phyloP scores from a whole-genome alignment of 2,888 invertebrate species.

The Plutella xylostella region DNA sequence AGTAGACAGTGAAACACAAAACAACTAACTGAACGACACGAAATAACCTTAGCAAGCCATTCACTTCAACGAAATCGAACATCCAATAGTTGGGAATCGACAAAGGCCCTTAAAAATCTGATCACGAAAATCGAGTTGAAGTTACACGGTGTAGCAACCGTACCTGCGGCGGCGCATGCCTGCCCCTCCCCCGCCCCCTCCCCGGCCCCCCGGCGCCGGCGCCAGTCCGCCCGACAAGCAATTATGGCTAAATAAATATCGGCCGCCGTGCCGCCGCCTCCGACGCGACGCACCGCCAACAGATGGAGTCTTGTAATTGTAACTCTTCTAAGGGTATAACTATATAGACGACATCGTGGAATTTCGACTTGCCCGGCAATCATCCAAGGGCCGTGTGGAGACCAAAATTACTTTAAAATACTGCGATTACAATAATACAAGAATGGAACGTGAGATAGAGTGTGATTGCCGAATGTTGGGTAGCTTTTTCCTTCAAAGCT shows the following conservation, averaged over 20 bases:
- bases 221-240: constrained; percentile 66
- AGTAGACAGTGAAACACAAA: too few relatives aligned
- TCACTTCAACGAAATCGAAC: too few relatives aligned
- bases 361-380: constrained; percentile 22
- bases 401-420: constrained; percentile 39
- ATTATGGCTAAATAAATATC: constrained; percentile 70
- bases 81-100: neutral
- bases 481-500: neutral
- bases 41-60: too few relatives aligned
- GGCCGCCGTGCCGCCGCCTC: constrained; percentile 54
- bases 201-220: constrained; percentile 44
- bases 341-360: constrained; percentile 59
- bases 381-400: constrained; percentile 41
- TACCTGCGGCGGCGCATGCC: constrained; percentile 47
- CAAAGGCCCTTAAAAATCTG: constrained; percentile 38
- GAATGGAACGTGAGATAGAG: constrained; percentile 34
- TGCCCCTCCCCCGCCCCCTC: constrained; percentile 22
- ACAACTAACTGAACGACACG: too few relatives aligned
- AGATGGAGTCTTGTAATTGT: constrained; percentile 55
- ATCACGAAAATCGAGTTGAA: constrained; percentile 62
- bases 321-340: constrained; percentile 41
- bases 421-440: constrained; percentile 36
- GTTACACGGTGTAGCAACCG: constrained; percentile 50
- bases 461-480: constrained; percentile 35
- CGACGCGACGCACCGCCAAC: constrained; percentile 45